Percentiles rank a stretch among this genome's conserved stretches.
Evolutionary conservation across 2,797 vertebrate genomes (phyloP).

Genomic region (Crenichthys baileyi): DNA sequence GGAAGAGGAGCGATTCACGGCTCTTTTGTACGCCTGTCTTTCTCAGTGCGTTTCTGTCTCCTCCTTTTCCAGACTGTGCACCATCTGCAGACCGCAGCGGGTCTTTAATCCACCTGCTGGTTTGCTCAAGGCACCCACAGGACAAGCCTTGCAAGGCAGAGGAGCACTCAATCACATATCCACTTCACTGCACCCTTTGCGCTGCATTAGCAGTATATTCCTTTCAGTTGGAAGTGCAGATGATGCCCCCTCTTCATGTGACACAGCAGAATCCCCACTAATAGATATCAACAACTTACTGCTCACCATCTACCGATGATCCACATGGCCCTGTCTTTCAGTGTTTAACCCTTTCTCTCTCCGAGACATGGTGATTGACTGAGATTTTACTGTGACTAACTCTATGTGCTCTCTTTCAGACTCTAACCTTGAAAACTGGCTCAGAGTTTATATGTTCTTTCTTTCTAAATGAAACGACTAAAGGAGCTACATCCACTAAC

Average conservation of each 20-base stretch:
- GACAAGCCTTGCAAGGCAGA: slow-evolving; percentile 42
- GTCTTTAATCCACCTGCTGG: slow-evolving; percentile 61
- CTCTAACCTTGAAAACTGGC: too few species aligned
- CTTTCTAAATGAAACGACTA: too few species aligned
- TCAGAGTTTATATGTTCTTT: too few species aligned
- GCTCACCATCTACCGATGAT: too few species aligned
- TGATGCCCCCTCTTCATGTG: slow-evolving; percentile 34
- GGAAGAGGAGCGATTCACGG: slow-evolving; percentile 22
- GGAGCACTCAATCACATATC: slow-evolving; percentile 26
- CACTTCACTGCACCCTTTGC: slow-evolving; percentile 23
- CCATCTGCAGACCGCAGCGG: slow-evolving; percentile 73
- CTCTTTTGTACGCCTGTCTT: slow-evolving; percentile 62
- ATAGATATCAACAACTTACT: too few species aligned
- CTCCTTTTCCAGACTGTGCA: slow-evolving; percentile 52
- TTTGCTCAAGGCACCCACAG: slow-evolving; percentile 49
- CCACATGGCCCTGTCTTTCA: too few species aligned
- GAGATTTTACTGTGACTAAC: too few species aligned
- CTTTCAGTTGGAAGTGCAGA: slow-evolving; percentile 34
- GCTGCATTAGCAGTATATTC: slow-evolving; percentile 36
- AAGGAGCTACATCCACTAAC: too few species aligned
- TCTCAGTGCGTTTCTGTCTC: slow-evolving; percentile 53
- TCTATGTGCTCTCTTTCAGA: too few species aligned
- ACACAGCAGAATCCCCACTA: slow-evolving; percentile 49
- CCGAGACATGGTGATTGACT: too few species aligned
- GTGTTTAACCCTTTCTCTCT: too few species aligned